A percentile compares a stretch with the other conserved stretches of the same genome.
Conservation (phyloP, 2,113 vertebrate genomes). For the Muscicapa adusta region DNA sequence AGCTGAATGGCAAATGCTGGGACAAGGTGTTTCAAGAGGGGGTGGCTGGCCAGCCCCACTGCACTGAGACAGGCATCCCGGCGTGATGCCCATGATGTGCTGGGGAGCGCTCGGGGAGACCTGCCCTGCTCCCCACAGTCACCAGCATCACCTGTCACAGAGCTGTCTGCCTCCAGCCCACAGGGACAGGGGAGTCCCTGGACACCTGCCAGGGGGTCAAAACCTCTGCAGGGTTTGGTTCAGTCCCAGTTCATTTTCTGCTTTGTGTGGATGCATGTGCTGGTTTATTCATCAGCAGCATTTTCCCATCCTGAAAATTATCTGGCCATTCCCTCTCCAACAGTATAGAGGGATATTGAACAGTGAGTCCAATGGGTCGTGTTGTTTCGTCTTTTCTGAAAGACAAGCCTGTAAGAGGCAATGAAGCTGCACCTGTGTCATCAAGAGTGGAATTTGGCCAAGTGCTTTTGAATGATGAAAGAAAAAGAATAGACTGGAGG, state of each 20-base stretch:
- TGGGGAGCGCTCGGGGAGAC: not conserved
- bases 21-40: not conserved
- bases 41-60: not conserved
- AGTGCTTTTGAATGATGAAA: not conserved
- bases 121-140: not conserved
- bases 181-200: not conserved
- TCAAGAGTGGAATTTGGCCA: not conserved
- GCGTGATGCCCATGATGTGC: not conserved
- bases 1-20: constrained; percentile 28
- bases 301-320: not conserved
- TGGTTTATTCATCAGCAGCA: not conserved
- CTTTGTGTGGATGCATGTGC: not conserved
- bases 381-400: not conserved
- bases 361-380: not conserved
- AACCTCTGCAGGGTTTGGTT: not conserved
- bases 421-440: not conserved
- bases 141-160: constrained; percentile 9
- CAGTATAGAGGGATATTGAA: not conserved
- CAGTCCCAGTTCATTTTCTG: not conserved
- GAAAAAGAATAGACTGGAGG: not conserved
- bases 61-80: not conserved
- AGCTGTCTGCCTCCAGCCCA: not conserved
- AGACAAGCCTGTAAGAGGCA: not conserved
- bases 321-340: not conserved
- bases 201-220: not conserved